Evolutionary conservation across 2,888 invertebrate species (phyloP), one percentile per base, ranked within the genome.

Genomic region (Apotomis betuletana): DNA sequence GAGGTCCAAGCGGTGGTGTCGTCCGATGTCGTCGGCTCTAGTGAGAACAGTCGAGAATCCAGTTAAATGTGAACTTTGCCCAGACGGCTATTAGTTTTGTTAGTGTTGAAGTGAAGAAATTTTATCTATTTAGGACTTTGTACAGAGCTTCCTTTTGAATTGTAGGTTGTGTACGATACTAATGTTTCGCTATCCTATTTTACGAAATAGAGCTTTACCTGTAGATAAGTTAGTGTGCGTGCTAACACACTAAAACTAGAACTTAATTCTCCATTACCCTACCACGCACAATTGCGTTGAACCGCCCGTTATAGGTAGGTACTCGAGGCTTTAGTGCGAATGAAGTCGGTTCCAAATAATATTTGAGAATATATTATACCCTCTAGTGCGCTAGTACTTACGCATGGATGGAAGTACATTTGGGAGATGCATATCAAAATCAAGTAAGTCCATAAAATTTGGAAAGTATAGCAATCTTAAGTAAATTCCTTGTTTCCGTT

Each of bases 11-110:
- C 94, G 0, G 77, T 92, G 73, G 82, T 90, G 44, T 82, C 88
- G 75, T 83, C 92, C 52, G 90, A 84, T 73, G 77, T 80, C 12
- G 82, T 90, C 15, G 94, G 95, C 62, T 95, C 95, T 77, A 96
- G 95, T 82, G 96, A 96, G 83, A 96, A 96, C 83, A 96, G 96
- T 83, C 94, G 96, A 77, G 96, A 96, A 85, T 96, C 96, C 62
- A 95, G 94, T 83, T 94, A 94, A 88, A 81, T 54, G 58, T 62
- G 15, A 57, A 44, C n/a, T 27, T 51, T 49, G 49, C 13, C 59
- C n/a, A 67, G 67, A 71, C 71, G 57, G 61, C 61, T 65, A 27
- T 59, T 62, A 63, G 63, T 67, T 68, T 63, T 72, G 68, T 68
- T 69, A 59, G 69, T 69, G 73, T 59, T 65, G 59, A 73, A 61